Base-by-base conservation (phyloP, 2,888 invertebrate species). In the Lasioglossum marginatum region DNA sequence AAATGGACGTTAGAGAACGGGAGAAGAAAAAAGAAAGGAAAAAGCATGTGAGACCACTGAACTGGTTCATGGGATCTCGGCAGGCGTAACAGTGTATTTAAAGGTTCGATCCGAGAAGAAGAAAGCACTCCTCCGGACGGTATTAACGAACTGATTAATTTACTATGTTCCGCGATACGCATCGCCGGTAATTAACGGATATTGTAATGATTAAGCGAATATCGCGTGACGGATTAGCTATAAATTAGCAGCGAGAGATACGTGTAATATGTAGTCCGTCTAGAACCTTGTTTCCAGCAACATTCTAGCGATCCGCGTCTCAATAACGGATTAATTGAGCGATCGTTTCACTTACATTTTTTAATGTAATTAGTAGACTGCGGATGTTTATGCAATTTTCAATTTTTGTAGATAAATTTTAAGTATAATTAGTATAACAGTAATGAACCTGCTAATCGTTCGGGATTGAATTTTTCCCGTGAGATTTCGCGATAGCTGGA, bases 61-160 rank as follows among this genome's bases (percentile, higher is more conserved):
- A 85, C 85, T 81, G 85, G 82, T 86, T 85, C 77, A 45, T 12
- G 27, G 66, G 77, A 66, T n/a, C 73, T 31, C 31, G 52, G 57
- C 68, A 79, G 70, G 74, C 77, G 48, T 84, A 82, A 72, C 79
- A 40, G 68, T 79, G 79, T 80, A 52, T 82, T 76, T 73, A 79
- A 86, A 80, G 70, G 40, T 63, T 48, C 52, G 72, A 63, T 78
- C 43, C 4, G 37, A 52, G 76, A 71, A 87, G 52, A 70, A 16
- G 63, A 76, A 70, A 45, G 27, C 19, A 16, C 16, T 48, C 14
- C 34, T 71, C 40, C 66, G 68, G 73, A 45, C 45, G n/a, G 10
- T 34, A 60, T 79, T 87, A 83, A 86, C 57, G 81, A 83, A 73
- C 68, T 77, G 81, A 83, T 81, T 79, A 83, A 87, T 83, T 83